phyloP scores from a whole-genome alignment of 2,888 invertebrate species.

The Lathronympha strigana region DNA sequence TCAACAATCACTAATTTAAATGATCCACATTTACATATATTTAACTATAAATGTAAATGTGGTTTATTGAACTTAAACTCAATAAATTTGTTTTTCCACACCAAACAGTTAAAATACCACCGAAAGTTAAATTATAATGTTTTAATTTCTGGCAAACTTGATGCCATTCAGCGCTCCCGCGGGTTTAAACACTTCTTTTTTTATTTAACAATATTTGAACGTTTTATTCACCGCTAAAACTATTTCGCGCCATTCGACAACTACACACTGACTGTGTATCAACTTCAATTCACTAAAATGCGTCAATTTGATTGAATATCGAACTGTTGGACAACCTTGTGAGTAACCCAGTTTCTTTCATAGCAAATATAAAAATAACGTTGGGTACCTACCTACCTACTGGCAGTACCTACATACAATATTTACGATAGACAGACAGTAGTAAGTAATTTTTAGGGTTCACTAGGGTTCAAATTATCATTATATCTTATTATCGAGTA shows the following conservation, averaged over 20 bases:
- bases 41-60: too few relatives aligned
- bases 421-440: not conserved
- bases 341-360: constrained; percentile 42
- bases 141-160: too few relatives aligned
- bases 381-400: too few relatives aligned
- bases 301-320: constrained; percentile 33
- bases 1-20: too few relatives aligned
- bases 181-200: not conserved
- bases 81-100: too few relatives aligned
- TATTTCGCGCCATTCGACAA: constrained; percentile 11
- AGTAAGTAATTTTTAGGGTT: not conserved
- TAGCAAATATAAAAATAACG: constrained; percentile 4
- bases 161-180: too few relatives aligned
- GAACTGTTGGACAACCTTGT: constrained; percentile 41
- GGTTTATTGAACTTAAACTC: too few relatives aligned
- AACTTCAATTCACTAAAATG: constrained; percentile 12
- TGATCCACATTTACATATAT: too few relatives aligned
- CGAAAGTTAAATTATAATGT: too few relatives aligned
- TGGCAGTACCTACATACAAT: constrained; percentile 2
- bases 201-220: not conserved
- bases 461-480: too few relatives aligned
- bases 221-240: not conserved
- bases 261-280: not conserved
- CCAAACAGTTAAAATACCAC: too few relatives aligned
- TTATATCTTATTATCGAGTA: too few relatives aligned